phyloP scores from a whole-genome alignment of 1,140 invertebrate genomes.

The Leptonema lineaticorne region DNA sequence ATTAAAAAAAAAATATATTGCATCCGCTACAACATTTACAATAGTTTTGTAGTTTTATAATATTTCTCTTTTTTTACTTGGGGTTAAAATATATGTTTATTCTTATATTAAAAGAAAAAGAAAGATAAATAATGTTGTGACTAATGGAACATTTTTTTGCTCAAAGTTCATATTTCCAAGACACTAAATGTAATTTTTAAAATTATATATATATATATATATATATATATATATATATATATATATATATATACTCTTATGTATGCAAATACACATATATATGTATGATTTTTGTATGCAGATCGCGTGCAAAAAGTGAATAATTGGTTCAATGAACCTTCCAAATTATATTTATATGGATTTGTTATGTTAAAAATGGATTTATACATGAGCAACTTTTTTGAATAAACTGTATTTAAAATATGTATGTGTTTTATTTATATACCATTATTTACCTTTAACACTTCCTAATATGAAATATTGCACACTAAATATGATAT shows the following conservation, averaged over 20 bases:
- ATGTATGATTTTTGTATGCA: no score
- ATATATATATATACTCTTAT: background rate
- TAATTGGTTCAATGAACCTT: background rate
- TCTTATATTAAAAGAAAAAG: background rate
- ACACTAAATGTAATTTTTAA: constrained; percentile 1
- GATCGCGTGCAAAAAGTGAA: no score
- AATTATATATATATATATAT: background rate
- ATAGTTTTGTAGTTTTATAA: no score
- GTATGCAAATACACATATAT: background rate
- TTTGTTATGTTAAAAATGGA: no score
- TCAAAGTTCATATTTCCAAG: background rate
- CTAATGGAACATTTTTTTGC: background rate
- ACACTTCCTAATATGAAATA: no score
- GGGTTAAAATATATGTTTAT: no score
- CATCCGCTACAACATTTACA: no score
- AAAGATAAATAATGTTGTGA: background rate
- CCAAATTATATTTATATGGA: background rate
- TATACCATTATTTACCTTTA: no score
- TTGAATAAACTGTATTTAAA: no score
- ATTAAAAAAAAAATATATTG: background rate
- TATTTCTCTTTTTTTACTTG: constrained; percentile 1
- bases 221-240: background rate
- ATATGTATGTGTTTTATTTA: no score
- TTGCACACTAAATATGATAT: no score
- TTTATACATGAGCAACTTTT: no score